Evolutionary conservation across 1,140 invertebrate species (phyloP), one percentile per base, ranked within the genome.

Genomic region (Drosophila ohnishii): DNA sequence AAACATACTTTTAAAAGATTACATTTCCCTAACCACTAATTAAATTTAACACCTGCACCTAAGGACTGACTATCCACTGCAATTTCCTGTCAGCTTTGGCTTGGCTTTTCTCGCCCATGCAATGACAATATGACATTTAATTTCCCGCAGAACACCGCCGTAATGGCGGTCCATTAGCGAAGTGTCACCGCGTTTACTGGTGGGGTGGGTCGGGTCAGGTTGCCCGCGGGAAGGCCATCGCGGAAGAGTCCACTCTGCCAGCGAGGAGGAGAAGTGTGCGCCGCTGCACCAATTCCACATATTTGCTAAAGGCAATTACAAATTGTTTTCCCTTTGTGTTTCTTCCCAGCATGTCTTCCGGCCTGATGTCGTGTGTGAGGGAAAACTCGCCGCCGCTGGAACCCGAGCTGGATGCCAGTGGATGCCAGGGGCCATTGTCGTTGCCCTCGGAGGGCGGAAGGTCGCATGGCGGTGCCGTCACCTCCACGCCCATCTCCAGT

Each of bases 281-380:
- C 25, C 5, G 45, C 45, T 62, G 39, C 40, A 50, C 44, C 48
- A 32, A 63, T 42, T 50, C 71, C 40, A 45, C 58, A 74, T 56
- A 50, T 39, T 35, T 56, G 19, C 42, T 34, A 14, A 64, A 50
- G 50, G 51, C 47, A 62, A 73, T 73, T 55, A 61, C 42, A 76
- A 42, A 80, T 61, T 55, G 45, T 67, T 62, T 59, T 60, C 34
- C 44, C 34, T 19, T 13, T 56, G 65, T 39, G 14, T 44, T 74
- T 60, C n/a, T 30, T 77, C 82, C 8, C 85, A 91, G 90, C 55
- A 92, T 92, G 91, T 92, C 91, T 70, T 79, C 87, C 67, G 90
- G 90, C 51, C 57, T 93, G 64, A 93, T 93, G 93, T 93, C 93
- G 53, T 93, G 93, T 86, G 93, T 93, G 56, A 90, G 93, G 57